A percentile compares a stretch with the other conserved stretches of the same genome.
These are phyloP conservation scores for Brenthis ino DNA, from an alignment of 2,888 invertebrate genomes.

Conservation along the genomic window DNA sequence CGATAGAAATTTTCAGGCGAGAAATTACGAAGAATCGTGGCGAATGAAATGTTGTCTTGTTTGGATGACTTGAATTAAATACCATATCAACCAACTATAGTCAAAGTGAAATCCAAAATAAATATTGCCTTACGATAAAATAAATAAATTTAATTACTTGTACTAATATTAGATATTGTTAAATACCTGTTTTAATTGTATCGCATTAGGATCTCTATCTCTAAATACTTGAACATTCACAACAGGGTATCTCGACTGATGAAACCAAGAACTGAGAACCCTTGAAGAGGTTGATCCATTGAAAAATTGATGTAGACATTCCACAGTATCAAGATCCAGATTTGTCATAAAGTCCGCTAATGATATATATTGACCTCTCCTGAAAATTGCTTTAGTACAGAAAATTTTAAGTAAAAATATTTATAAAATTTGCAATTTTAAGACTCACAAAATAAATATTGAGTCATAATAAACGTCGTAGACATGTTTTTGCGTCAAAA, in stretches of 20 bases:
- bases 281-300: conserved; percentile 70
- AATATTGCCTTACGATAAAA: no score
- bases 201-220: conserved; percentile 61
- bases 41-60: no score
- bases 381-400: conserved; percentile 45
- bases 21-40: no score
- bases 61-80: no score
- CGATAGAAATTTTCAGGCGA: no score
- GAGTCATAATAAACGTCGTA: no score
- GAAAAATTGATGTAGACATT: conserved; percentile 68
- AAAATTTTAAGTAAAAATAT: not conserved
- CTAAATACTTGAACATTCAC: conserved; percentile 77
- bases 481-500: not conserved
- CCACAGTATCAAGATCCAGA: conserved; percentile 66
- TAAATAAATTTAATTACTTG: no score
- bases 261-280: conserved; percentile 85
- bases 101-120: no score
- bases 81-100: no score
- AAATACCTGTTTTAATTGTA: conserved; percentile 66
- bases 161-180: not conserved
- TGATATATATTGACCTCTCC: conserved; percentile 66
- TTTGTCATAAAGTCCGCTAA: conserved; percentile 62
- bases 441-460: no score
- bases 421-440: not conserved
- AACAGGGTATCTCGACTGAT: conserved; percentile 85